These are phyloP conservation scores for Rhodophaea formosa DNA, from an alignment of 2,888 invertebrate genomes.

Conservation along the genomic window DNA sequence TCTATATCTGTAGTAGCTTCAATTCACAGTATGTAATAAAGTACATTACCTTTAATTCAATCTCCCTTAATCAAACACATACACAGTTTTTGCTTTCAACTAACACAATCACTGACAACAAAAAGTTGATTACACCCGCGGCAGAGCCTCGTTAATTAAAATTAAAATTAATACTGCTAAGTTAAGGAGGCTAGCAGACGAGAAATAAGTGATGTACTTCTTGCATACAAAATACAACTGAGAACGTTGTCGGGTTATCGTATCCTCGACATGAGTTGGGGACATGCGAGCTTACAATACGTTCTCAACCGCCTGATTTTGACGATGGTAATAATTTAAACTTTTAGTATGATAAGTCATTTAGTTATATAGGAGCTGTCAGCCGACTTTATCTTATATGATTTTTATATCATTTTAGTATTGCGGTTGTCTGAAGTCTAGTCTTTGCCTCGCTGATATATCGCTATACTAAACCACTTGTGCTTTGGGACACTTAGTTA, in stretches of 20 bases:
- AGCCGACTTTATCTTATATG: too few relatives aligned
- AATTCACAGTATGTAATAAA: neutral
- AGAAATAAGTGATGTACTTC: constrained; percentile 28
- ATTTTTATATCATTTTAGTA: too few relatives aligned
- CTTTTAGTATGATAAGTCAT: too few relatives aligned
- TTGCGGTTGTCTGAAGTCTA: too few relatives aligned
- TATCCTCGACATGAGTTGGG: constrained; percentile 25
- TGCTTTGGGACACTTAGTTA: too few relatives aligned
- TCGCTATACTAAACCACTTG: too few relatives aligned
- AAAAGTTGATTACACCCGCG: constrained; percentile 17
- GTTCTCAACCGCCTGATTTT: neutral
- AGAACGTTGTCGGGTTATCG: constrained; percentile 47
- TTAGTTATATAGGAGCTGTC: too few relatives aligned
- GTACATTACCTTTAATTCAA: constrained; percentile 22
- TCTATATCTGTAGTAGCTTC: too few relatives aligned
- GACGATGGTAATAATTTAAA: neutral
- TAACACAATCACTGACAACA: constrained; percentile 15
- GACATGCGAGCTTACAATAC: constrained; percentile 3
- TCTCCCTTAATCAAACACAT: constrained; percentile 15
- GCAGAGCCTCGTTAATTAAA: constrained; percentile 10
- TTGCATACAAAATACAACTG: constrained; percentile 45
- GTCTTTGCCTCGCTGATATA: too few relatives aligned
- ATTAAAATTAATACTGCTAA: constrained; percentile 13
- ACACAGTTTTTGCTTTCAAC: constrained; percentile 16
- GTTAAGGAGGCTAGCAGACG: constrained; percentile 2